Base-by-base conservation (phyloP, 2,888 invertebrate genomes). In the Rutpela maculata region DNA sequence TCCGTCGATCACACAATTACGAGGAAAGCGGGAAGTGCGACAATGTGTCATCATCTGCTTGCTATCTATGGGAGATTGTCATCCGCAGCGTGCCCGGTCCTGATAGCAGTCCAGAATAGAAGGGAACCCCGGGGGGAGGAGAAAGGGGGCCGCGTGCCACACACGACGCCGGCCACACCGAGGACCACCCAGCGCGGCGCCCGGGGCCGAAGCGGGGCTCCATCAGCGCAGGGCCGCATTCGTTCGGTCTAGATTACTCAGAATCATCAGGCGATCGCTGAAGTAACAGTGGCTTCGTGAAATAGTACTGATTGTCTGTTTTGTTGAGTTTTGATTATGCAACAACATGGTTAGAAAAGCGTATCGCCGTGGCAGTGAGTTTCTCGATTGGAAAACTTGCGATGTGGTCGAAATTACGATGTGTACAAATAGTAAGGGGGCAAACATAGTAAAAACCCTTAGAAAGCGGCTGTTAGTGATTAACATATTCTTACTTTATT, bases 161-260 rank as follows among this genome's bases (percentile, higher is more conserved):
- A 90, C 90, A 90, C 90, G 90, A 88, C 83, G 90, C 87, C 88
- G 89, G 89, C 89, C 89, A 88, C 89, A 88, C 89, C 87, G 89
- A 79, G 88, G 89, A 89, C 89, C 89, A 89, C 89, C 89, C 89
- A 89, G 85, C 84, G 83, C 74, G 87, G 86, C 85, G 83, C 84
- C 85, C 83, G 78, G 83, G 85, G 83, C 84, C 81, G 79, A 73
- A 78, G 83, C 80, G 80, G 82, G 80, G 81, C 75, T 75, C 78
- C 77, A 63, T 22, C 57, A 31, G 55, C 15, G 57, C 67, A 67
- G 67, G 67, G 19, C 67, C 59, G 66, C 35, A 60, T 17, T 67
- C 59, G 73, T 12, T 19, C 17, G 22, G 26, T 22, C 38, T 22
- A 22, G 50, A 56, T 56, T 59, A 56, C 69, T 69, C 56, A 69